phyloP scores from a whole-genome alignment of 2,888 invertebrate genomes.

The Polydrusus cervinus region DNA sequence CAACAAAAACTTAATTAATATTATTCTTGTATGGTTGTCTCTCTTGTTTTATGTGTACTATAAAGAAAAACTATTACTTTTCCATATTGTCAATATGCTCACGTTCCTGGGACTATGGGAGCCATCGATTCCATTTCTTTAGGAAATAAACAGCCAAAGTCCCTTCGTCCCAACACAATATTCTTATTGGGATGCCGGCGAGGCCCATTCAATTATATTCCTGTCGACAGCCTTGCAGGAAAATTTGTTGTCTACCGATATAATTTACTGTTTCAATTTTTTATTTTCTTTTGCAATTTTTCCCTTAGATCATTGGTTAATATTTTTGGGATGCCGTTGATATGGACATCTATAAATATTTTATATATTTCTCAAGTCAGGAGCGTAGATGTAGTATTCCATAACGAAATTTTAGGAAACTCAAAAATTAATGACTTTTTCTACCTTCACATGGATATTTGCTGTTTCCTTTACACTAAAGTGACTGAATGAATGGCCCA shows the following conservation, averaged over 20 bases:
- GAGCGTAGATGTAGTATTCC: not conserved
- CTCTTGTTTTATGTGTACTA: not conserved
- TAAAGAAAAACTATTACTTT: conserved; percentile 31
- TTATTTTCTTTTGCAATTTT: conserved; percentile 32
- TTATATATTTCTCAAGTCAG: conserved; percentile 1
- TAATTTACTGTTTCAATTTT: conserved; percentile 58
- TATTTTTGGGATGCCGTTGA: conserved; percentile 7
- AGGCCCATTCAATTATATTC: conserved; percentile 65
- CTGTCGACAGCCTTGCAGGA: conserved; percentile 59
- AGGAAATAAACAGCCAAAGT: conserved; percentile 68
- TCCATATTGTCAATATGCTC: conserved; percentile 40
- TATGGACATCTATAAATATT: conserved; percentile 6
- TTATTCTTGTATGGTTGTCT: no score
- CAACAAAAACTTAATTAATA: no score
- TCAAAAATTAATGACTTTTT: no score
- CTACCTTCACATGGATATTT: no score
- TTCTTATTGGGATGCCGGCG: conserved; percentile 62
- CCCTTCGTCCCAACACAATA: conserved; percentile 71
- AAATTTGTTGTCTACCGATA: conserved; percentile 61
- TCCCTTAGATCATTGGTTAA: conserved; percentile 13
- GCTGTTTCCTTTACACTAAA: no score
- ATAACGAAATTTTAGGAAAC: no score
- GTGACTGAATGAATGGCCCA: no score
- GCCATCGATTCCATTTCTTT: conserved; percentile 54
- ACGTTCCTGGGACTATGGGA: conserved; percentile 40